phyloP scores from a whole-genome alignment of 1,140 invertebrate species.

The Heliconius hewitsoni region DNA sequence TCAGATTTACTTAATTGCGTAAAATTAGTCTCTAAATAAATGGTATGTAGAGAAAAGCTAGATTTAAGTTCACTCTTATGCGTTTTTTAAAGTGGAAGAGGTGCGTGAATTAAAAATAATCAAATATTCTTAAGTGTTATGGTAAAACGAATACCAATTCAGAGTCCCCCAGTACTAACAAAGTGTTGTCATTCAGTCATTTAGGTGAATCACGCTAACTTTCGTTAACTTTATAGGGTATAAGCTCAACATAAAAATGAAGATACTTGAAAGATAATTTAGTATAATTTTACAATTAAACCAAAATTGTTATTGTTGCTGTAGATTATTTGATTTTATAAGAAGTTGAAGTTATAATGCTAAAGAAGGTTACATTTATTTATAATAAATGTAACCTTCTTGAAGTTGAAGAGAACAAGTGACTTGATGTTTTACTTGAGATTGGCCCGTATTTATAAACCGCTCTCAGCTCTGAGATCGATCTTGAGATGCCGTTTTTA shows the following conservation, averaged over 20 bases:
- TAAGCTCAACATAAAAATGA: not conserved
- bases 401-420: too few relatives aligned
- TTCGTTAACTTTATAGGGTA: conserved; percentile 4
- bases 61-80: too few relatives aligned
- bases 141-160: conserved; percentile 11
- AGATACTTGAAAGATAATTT: not conserved
- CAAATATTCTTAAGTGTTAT: conserved; percentile 10
- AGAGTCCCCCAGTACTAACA: conserved; percentile 1
- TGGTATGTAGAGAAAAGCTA: too few relatives aligned
- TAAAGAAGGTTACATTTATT: not conserved
- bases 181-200: conserved; percentile 6
- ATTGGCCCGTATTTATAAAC: too few relatives aligned
- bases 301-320: not conserved
- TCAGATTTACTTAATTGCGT: too few relatives aligned
- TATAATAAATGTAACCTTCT: too few relatives aligned
- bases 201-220: conserved; percentile 17
- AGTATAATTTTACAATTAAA: not conserved
- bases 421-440: too few relatives aligned
- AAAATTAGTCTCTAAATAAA: too few relatives aligned
- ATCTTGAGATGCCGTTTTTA: too few relatives aligned
- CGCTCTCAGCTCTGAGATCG: too few relatives aligned
- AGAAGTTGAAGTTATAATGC: not conserved
- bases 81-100: not conserved
- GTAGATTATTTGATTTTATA: not conserved
- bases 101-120: not conserved